Evolutionary conservation across 2,797 vertebrate genomes (phyloP).

Genomic region (Cuniculus paca): DNA sequence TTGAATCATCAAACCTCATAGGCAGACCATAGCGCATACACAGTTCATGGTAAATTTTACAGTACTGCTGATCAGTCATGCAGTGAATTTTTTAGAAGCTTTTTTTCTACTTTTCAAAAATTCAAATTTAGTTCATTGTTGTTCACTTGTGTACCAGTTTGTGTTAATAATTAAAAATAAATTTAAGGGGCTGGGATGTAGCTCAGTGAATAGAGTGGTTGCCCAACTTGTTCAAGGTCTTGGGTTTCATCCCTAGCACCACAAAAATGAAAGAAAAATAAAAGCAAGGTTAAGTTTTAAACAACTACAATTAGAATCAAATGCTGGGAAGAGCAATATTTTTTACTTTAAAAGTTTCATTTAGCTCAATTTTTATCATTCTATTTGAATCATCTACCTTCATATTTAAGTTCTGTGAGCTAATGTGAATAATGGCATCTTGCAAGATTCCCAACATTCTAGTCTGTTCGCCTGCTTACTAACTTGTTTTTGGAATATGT

Average conservation of each 20-base stretch:
- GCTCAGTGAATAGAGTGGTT: neutral
- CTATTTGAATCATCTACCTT: constrained; percentile 5
- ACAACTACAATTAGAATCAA: neutral
- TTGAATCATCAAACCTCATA: no score
- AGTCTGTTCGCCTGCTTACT: neutral
- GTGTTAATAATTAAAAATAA: constrained; percentile 50
- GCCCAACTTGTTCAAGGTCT: neutral
- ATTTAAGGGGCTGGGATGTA: no score
- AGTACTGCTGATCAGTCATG: neutral
- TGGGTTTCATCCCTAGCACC: no score
- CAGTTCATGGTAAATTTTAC: neutral
- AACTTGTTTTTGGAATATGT: constrained; percentile 19
- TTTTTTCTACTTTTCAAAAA: constrained; percentile 25
- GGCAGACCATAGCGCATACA: neutral
- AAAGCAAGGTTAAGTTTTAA: neutral
- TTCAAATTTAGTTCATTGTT: constrained; percentile 50
- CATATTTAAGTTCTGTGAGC: constrained; percentile 24
- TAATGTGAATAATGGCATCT: constrained; percentile 57
- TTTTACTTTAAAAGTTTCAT: constrained; percentile 30
- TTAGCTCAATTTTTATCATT: constrained; percentile 8
- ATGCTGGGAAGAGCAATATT: neutral
- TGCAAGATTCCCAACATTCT: neutral
- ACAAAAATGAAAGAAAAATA: no score
- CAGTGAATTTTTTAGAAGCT: neutral
- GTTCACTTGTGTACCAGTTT: constrained; percentile 22